Evolutionary conservation across 2,797 vertebrate species (phyloP).

Genomic region (Perodicticus potto): DNA sequence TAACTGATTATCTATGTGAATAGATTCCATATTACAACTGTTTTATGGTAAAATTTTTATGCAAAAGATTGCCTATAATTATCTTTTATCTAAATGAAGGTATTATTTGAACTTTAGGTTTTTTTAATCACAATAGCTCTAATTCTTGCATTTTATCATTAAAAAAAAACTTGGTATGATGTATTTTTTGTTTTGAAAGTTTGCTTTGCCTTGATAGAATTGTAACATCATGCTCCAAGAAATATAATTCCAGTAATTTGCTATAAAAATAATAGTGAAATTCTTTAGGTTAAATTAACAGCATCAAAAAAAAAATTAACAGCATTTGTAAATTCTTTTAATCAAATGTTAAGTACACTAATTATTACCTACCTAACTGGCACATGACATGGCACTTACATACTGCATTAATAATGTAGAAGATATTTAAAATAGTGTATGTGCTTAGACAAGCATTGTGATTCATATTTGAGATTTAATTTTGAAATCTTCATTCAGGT

Average conservation of each 20-base stretch:
- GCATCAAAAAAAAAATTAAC: too few relatives aligned
- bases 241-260: conserved; percentile 46
- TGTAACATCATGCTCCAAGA: conserved; percentile 41
- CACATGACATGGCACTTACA: background rate
- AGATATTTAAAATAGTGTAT: background rate
- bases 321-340: conserved; percentile 54
- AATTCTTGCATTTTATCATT: background rate
- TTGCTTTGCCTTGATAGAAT: conserved; percentile 58
- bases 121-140: conserved; percentile 54
- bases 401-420: background rate
- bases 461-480: conserved; percentile 19
- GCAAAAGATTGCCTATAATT: background rate
- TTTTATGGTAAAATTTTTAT: conserved; percentile 44
- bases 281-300: conserved; percentile 29
- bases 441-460: background rate
- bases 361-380: conserved; percentile 24
- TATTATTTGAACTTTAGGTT: conserved; percentile 67
- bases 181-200: background rate
- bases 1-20: conserved; percentile 31
- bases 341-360: background rate
- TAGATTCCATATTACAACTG: background rate
- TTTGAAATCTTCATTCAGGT: conserved; percentile 49
- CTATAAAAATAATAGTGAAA: background rate
- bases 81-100: conserved; percentile 44
- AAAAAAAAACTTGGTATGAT: conserved; percentile 11